Conservation (phyloP, 2,888 invertebrate genomes). For the Aleiodes alternator region DNA sequence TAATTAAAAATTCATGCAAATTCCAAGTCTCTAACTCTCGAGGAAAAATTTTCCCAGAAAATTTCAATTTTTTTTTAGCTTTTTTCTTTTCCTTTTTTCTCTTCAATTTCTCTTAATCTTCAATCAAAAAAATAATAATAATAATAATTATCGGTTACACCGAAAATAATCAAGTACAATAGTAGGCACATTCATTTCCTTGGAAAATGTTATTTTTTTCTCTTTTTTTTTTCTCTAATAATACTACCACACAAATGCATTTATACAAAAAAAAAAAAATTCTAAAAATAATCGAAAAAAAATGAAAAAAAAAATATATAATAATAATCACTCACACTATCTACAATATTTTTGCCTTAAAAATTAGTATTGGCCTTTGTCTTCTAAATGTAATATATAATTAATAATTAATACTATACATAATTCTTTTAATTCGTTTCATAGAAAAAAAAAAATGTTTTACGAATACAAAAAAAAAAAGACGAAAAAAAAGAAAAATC, state of each 20-base stretch:
- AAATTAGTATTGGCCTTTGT: constrained; percentile 69
- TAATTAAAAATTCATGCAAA: constrained; percentile 72
- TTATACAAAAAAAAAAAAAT: constrained; percentile 22
- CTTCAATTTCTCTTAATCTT: not conserved
- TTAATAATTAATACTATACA: constrained; percentile 15
- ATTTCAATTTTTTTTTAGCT: constrained; percentile 42
- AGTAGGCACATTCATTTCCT: constrained; percentile 5
- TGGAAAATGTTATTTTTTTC: constrained; percentile 29
- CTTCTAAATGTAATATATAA: not conserved
- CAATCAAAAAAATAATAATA: not conserved
- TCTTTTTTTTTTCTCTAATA: constrained; percentile 32
- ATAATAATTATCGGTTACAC: constrained; percentile 42
- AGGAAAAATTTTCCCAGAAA: not conserved
- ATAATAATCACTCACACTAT: constrained; percentile 62
- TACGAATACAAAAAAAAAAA: constrained; percentile 23
- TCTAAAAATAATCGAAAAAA: not conserved
- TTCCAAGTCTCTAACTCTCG: constrained; percentile 63
- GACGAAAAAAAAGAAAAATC: not conserved
- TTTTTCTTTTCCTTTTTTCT: constrained; percentile 35
- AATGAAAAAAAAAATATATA: not conserved
- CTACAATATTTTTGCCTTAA: constrained; percentile 64
- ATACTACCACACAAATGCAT: constrained; percentile 38
- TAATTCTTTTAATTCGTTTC: constrained; percentile 1
- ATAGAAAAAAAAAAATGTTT: not conserved
- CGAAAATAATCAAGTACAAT: constrained; percentile 44